phyloP scores from a whole-genome alignment of 2,888 invertebrate species.

The Cataglyphis albicans region DNA sequence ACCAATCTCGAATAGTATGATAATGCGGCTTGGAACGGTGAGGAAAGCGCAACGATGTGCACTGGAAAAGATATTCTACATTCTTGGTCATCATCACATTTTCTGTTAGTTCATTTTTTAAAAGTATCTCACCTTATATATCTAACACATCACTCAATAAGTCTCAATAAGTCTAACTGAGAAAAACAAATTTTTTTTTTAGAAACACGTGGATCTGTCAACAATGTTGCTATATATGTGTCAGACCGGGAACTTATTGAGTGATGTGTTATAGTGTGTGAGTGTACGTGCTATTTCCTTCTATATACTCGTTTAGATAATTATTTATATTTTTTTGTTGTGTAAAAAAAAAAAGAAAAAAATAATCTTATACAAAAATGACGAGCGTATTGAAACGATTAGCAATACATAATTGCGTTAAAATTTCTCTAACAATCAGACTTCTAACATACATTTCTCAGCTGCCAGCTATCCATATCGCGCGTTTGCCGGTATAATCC shows the following conservation, averaged over 20 bases:
- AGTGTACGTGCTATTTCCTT: background rate
- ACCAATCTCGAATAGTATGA: conserved; percentile 20
- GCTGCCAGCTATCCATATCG: background rate
- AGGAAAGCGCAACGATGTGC: background rate
- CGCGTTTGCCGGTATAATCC: conserved; percentile 18
- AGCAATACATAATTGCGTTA: background rate
- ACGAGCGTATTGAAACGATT: background rate
- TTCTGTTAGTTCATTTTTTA: background rate
- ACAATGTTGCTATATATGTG: too few species aligned
- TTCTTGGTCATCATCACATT: background rate
- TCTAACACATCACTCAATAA: background rate
- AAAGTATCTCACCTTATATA: background rate
- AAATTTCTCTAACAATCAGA: background rate
- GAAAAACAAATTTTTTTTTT: too few species aligned
- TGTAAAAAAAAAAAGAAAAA: background rate
- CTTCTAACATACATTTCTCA: background rate
- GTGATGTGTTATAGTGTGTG: background rate
- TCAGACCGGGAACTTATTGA: too few species aligned
- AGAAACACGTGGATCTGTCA: too few species aligned
- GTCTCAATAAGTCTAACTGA: too few species aligned
- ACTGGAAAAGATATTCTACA: background rate
- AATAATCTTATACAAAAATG: too few species aligned
- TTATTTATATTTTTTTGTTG: background rate
- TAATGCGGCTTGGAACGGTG: conserved; percentile 1
- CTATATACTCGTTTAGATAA: background rate